Percentiles rank a stretch among this genome's conserved stretches.
These are phyloP conservation scores for Cinara cedri DNA, from an alignment of 2,888 invertebrate genomes.

Conservation along the genomic window DNA sequence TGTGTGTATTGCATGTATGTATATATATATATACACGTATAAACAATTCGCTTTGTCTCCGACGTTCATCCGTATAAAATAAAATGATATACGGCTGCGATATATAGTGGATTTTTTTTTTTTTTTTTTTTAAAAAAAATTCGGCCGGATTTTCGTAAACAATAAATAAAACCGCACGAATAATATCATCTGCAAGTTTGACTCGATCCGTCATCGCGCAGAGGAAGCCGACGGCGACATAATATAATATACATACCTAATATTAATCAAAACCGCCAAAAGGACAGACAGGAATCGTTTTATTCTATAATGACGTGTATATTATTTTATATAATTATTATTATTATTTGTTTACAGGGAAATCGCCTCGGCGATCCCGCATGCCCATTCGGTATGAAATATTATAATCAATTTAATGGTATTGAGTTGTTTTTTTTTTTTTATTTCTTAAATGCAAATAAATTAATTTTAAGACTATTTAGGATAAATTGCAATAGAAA, in stretches of 20 bases:
- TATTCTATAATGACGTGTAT: neutral
- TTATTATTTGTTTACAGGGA: neutral
- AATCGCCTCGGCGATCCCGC: too few relatives aligned
- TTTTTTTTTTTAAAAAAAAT: neutral
- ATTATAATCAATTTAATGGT: too few relatives aligned
- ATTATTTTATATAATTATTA: too few relatives aligned
- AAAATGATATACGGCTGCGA: constrained; percentile 4
- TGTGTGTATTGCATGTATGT: too few relatives aligned
- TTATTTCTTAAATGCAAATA: too few relatives aligned
- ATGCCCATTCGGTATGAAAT: too few relatives aligned
- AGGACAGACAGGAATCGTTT: neutral
- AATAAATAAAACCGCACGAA: constrained; percentile 31
- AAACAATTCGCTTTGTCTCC: neutral
- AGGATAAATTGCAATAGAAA: too few relatives aligned
- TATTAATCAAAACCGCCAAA: constrained; percentile 13
- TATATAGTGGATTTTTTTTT: neutral
- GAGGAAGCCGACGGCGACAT: too few relatives aligned
- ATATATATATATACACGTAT: neutral
- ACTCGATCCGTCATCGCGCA: too few relatives aligned
- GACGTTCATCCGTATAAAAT: constrained; percentile 11
- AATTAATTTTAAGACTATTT: too few relatives aligned
- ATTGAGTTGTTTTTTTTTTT: too few relatives aligned
- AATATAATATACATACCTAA: too few relatives aligned
- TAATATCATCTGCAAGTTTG: neutral
- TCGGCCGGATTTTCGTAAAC: constrained; percentile 2